Percentiles rank a stretch among this genome's conserved stretches.
These are phyloP conservation scores for Slavum lentiscoides DNA, from an alignment of 2,888 invertebrate genomes.

Conservation along the genomic window DNA sequence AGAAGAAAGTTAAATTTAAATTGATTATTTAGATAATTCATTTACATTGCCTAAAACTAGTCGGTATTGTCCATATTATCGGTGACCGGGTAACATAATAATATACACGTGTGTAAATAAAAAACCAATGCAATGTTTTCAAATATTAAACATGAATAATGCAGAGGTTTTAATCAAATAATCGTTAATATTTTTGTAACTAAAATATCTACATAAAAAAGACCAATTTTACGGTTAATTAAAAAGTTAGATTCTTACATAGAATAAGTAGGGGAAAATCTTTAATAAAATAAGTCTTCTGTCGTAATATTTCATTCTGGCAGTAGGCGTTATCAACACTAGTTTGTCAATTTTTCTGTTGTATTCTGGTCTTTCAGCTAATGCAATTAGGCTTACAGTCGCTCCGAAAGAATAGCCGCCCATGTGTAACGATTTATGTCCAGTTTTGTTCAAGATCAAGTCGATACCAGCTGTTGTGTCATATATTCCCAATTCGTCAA, in stretches of 20 bases:
- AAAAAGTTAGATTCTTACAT: conserved; percentile 20
- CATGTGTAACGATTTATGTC: conserved; percentile 43
- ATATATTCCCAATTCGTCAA: conserved; percentile 54
- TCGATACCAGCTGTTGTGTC: conserved; percentile 53
- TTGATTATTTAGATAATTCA: too few species aligned
- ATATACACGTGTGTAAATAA: too few species aligned
- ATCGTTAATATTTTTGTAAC: too few species aligned
- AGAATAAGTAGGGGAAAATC: conserved; percentile 19
- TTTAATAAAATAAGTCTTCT: conserved; percentile 37
- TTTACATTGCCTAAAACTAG: too few species aligned
- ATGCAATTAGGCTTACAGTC: conserved; percentile 51
- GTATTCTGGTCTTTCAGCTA: conserved; percentile 54
- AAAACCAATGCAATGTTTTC: too few species aligned
- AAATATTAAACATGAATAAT: too few species aligned
- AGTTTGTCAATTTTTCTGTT: conserved; percentile 54
- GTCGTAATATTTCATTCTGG: conserved; percentile 54
- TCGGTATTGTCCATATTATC: too few species aligned
- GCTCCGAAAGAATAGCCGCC: conserved; percentile 55
- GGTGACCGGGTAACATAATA: too few species aligned
- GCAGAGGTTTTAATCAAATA: too few species aligned
- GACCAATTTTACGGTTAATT: background rate
- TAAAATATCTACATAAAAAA: too few species aligned
- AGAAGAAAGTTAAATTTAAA: too few species aligned
- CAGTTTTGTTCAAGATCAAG: conserved; percentile 51
- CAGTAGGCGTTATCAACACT: conserved; percentile 54